A percentile compares a stretch with the other conserved stretches of the same genome.
Conservation (phyloP, 2,797 vertebrate genomes). For the Lagorchestes hirsutus region DNA sequence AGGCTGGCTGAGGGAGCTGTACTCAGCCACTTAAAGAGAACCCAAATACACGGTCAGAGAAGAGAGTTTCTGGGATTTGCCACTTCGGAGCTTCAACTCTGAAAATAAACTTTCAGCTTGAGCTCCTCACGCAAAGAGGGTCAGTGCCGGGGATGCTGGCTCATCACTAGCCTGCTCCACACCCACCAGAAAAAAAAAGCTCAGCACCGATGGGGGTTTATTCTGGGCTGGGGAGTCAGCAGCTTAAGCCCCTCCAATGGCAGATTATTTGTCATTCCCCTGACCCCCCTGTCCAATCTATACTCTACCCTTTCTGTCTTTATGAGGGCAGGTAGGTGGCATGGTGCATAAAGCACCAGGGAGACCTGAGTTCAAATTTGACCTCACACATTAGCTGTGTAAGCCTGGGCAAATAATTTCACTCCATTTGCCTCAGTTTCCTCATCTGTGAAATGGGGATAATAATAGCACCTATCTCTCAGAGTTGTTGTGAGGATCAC, state of each 20-base stretch:
- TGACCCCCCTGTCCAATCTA: background rate
- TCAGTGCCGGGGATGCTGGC: conserved; percentile 55
- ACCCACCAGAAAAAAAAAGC: background rate
- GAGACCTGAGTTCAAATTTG: background rate
- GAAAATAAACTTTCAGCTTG: conserved; percentile 80
- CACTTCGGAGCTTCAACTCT: conserved; percentile 79
- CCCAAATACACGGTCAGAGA: conserved; percentile 76
- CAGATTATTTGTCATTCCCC: background rate
- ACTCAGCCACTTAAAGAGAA: conserved; percentile 79
- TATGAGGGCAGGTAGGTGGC: background rate
- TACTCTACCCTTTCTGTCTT: background rate
- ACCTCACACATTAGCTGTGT: background rate
- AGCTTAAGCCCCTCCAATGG: background rate
- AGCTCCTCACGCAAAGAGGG: conserved; percentile 76
- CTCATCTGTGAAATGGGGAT: background rate
- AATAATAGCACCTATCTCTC: background rate
- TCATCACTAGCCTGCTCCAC: conserved; percentile 8
- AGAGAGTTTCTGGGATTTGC: conserved; percentile 82
- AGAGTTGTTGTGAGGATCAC: background rate
- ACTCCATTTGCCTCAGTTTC: background rate
- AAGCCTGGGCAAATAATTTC: background rate
- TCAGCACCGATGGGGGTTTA: background rate
- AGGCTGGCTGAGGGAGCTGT: conserved; percentile 69
- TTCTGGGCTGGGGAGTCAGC: background rate
- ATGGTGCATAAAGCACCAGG: background rate